Base-by-base conservation (phyloP, 2,888 invertebrate species). In the Pantelozetes paolii region DNA sequence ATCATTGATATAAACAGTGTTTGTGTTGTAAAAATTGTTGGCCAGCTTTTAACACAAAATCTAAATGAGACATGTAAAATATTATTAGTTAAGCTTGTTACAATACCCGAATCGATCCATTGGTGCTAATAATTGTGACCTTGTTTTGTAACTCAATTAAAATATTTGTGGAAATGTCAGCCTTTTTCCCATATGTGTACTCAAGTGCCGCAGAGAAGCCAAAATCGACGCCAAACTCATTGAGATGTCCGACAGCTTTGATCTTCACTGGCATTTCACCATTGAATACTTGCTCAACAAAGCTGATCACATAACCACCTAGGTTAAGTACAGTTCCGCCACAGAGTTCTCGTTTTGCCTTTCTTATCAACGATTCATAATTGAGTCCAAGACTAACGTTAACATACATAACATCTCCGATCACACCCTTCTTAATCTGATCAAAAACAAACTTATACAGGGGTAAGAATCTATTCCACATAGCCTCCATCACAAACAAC, bases 401-500 rank as follows among this genome's bases (percentile, higher is more conserved):
- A 1, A 90, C 87, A 79, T 89, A 87, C 77, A 87, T 83, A 8
- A 91, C 83, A 1, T 90, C 88, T 5, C 93, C 93, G 72, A 93
- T 84, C 40, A 83, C 85, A 1, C 89, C 89, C 0, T 84, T 77
- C 36, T 86, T 83, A 3, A 94, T 85, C 79, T 88, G 87, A 78
- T 89, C 85, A 32, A 71, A 74, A 28, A 77, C 20, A 15, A 71
- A 64, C 15, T 71, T 72, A 81, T 93, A 93, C 0, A 86, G 85
- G 0, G 94, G 94, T 75, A 92, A 88, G 82, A 87, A 92, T 45
- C 94, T 85, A 0, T 90, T 90, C 94, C 94, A 95, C n/a, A 92
- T 85, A 0, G 89, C 94, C 78, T 93, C 93, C 91, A 92, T 91
- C 0, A 92, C 81, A 80, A 93, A 92, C 0, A 89, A 81, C 6